Percentiles rank a stretch among this genome's conserved stretches.
Conservation (phyloP, 2,888 invertebrate species). For the Tiphia femorata region DNA sequence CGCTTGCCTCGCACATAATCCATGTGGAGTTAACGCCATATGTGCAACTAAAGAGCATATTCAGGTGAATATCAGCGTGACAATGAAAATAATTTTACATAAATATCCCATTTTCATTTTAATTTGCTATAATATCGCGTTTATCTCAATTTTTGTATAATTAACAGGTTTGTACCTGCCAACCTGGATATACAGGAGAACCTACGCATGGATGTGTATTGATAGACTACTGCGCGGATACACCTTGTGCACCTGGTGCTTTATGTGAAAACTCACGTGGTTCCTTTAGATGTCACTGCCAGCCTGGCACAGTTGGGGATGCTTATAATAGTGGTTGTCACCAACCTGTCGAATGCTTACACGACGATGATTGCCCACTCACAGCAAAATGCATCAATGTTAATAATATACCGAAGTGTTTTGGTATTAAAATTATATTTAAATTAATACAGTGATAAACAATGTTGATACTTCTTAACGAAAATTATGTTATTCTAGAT, state of each 20-base stretch:
- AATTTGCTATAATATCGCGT: background rate
- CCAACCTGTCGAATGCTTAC: slow-evolving; percentile 84
- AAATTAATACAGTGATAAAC: background rate
- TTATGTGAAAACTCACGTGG: slow-evolving; percentile 85
- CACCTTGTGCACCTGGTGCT: slow-evolving; percentile 85
- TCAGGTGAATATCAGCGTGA: slow-evolving; percentile 70
- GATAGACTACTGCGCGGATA: slow-evolving; percentile 83
- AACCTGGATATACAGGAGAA: slow-evolving; percentile 89
- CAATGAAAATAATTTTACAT: background rate
- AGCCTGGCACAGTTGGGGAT: slow-evolving; percentile 85
- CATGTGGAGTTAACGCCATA: slow-evolving; percentile 87
- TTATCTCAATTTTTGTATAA: background rate
- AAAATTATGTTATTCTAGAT: slow-evolving; percentile 69
- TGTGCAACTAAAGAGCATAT: slow-evolving; percentile 88
- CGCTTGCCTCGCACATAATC: slow-evolving; percentile 85
- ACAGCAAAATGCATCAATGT: slow-evolving; percentile 82
- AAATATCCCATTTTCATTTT: background rate
- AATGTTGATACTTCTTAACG: background rate
- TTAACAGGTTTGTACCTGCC: slow-evolving; percentile 78
- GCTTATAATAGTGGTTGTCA: slow-evolving; percentile 87
- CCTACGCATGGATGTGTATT: slow-evolving; percentile 78
- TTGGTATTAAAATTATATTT: slow-evolving; percentile 69
- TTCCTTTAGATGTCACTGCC: slow-evolving; percentile 84
- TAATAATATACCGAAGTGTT: slow-evolving; percentile 83
- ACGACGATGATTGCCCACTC: slow-evolving; percentile 84